A percentile compares a stretch with the other conserved stretches of the same genome.
phyloP scores from a whole-genome alignment of 92 coral and sea anemone genomes.

The Desmophyllum pertusum region DNA sequence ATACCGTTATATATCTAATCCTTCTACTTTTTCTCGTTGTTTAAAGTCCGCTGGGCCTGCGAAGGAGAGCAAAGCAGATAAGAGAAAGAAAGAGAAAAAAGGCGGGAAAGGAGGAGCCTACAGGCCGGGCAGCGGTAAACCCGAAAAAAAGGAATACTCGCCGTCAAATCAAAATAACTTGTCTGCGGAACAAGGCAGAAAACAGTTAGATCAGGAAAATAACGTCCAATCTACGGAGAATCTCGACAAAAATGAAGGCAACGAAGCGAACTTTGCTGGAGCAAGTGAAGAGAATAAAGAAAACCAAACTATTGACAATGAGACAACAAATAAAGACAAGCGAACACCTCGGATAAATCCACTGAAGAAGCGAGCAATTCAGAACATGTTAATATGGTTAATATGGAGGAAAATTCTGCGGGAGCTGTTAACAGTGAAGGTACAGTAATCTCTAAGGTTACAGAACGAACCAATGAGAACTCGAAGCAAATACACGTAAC shows the following conservation, averaged over 20 bases:
- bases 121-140: conserved; percentile 70
- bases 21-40: background rate
- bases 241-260: background rate
- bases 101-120: conserved; percentile 50
- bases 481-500: too few relatives aligned
- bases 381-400: background rate
- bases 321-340: background rate
- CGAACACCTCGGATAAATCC: background rate
- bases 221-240: background rate
- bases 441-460: background rate
- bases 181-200: background rate
- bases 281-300: background rate
- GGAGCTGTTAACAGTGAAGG: conserved; percentile 16
- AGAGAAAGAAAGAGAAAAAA: conserved; percentile 74
- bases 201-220: background rate
- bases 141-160: background rate
- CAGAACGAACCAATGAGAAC: too few relatives aligned
- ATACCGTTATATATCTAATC: too few relatives aligned
- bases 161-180: background rate
- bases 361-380: background rate
- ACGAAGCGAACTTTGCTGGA: background rate
- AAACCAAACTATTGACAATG: background rate
- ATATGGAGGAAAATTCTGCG: background rate
- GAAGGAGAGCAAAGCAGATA: conserved; percentile 87
- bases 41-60: conserved; percentile 94